These are phyloP conservation scores for Heliocidaris erythrogramma DNA, from an alignment of 35 echinoderm and acorn worm genomes.

Conservation along the genomic window DNA sequence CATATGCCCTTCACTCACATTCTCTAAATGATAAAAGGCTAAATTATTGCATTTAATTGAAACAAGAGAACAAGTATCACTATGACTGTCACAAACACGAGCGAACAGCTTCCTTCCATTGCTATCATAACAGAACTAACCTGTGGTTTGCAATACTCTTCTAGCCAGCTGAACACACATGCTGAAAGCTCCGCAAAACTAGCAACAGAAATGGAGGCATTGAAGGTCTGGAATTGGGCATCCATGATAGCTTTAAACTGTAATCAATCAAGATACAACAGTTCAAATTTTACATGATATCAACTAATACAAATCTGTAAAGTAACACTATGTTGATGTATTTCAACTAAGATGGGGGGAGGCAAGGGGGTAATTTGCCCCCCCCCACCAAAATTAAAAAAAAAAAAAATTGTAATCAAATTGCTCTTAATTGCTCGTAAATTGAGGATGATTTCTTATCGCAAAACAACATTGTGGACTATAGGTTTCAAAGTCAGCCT, in stretches of 20 bases:
- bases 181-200: slow-evolving; percentile 92
- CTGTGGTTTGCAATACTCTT: slow-evolving; percentile 98
- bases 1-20: not conserved
- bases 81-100: not conserved
- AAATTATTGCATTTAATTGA: not conserved
- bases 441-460: too few relatives aligned
- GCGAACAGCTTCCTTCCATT: not conserved
- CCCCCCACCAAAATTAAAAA: not conserved
- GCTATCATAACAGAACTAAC: slow-evolving; percentile 19
- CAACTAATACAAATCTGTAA: not conserved
- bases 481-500: too few relatives aligned
- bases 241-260: slow-evolving; percentile 99
- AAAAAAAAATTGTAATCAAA: too few relatives aligned
- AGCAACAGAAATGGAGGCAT: slow-evolving; percentile 88
- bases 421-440: too few relatives aligned
- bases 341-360: not conserved
- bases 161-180: slow-evolving; percentile 95
- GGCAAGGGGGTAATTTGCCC: not conserved
- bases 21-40: not conserved
- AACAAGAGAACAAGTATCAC: not conserved
- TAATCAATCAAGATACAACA: not conserved
- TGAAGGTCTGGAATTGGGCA: slow-evolving; percentile 94
- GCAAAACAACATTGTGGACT: too few relatives aligned
- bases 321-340: not conserved
- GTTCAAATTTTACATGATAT: not conserved